Evolutionary conservation across 2,113 vertebrate genomes (phyloP).

Genomic region (Casuarius casuarius): DNA sequence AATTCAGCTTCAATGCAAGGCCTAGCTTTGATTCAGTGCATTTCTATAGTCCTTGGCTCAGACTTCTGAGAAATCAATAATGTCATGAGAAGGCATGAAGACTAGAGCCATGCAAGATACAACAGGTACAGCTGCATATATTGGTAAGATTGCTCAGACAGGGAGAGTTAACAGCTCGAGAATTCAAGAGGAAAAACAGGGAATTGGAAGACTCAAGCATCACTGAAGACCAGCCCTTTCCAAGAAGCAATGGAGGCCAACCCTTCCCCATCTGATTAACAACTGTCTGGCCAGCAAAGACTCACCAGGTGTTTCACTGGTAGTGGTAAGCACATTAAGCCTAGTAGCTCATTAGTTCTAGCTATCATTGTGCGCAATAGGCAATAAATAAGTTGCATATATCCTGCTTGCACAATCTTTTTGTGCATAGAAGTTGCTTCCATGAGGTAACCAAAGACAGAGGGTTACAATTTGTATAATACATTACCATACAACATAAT

Average conservation of each 20-base stretch:
- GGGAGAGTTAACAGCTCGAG: not conserved
- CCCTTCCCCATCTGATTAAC: not conserved
- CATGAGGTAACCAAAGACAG: not conserved
- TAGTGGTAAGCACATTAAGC: not conserved
- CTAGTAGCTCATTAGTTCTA: not conserved
- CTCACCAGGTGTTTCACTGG: not conserved
- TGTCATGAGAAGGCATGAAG: not conserved
- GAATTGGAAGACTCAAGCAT: not conserved
- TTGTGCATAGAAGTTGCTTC: not conserved
- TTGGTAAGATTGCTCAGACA: accelerated
- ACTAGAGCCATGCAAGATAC: not conserved
- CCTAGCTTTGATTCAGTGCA: not conserved
- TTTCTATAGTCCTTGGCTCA: not conserved
- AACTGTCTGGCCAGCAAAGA: not conserved
- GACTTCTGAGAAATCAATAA: not conserved
- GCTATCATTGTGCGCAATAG: not conserved
- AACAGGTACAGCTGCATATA: not conserved
- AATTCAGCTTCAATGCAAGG: not conserved
- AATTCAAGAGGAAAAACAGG: not conserved
- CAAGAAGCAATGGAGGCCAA: not conserved
- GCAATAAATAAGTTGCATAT: not conserved
- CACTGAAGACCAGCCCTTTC: not conserved
- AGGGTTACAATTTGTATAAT: not conserved
- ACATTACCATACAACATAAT: accelerated
- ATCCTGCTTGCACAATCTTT: not conserved